Conservation (phyloP, 2,113 vertebrate species). For the Ophiodon elongatus region DNA sequence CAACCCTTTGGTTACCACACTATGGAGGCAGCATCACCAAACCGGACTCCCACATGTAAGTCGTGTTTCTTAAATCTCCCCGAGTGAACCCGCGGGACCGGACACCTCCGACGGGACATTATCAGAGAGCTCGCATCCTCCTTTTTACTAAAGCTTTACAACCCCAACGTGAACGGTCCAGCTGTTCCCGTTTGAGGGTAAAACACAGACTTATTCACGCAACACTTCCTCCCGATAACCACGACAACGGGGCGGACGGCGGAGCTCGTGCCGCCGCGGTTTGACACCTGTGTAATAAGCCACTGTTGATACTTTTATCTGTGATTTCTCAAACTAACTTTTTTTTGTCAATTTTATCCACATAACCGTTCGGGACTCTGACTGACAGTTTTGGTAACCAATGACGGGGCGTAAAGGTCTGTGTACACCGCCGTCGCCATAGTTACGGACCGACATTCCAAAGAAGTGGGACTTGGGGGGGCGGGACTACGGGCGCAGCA, state of each 20-base stretch:
- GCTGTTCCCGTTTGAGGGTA: conserved; percentile 42
- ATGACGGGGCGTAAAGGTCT: conserved; percentile 52
- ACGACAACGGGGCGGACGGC: rapidly evolving
- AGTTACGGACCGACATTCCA: conserved; percentile 76
- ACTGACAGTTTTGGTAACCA: conserved; percentile 76
- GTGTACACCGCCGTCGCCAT: conserved; percentile 73
- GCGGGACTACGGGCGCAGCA: conserved; percentile 76
- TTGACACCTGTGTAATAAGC: conserved; percentile 74
- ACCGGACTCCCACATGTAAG: conserved; percentile 64
- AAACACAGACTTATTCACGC: not conserved
- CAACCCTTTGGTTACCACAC: conserved; percentile 64
- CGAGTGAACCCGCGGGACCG: conserved; percentile 12
- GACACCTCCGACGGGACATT: conserved; percentile 32
- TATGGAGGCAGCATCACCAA: conserved; percentile 59
- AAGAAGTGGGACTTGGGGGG: conserved; percentile 65
- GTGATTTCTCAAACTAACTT: conserved; percentile 81
- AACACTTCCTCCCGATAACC: rapidly evolving
- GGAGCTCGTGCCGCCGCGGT: not conserved
- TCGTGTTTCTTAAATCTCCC: not conserved
- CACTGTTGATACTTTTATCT: conserved; percentile 57
- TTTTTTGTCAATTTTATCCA: conserved; percentile 66
- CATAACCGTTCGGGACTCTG: conserved; percentile 51
- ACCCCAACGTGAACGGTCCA: conserved; percentile 45
- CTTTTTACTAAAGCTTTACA: conserved; percentile 57
- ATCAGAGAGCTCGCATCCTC: conserved; percentile 40